phyloP scores from a whole-genome alignment of 2,888 invertebrate genomes.

The Spisula solida region DNA sequence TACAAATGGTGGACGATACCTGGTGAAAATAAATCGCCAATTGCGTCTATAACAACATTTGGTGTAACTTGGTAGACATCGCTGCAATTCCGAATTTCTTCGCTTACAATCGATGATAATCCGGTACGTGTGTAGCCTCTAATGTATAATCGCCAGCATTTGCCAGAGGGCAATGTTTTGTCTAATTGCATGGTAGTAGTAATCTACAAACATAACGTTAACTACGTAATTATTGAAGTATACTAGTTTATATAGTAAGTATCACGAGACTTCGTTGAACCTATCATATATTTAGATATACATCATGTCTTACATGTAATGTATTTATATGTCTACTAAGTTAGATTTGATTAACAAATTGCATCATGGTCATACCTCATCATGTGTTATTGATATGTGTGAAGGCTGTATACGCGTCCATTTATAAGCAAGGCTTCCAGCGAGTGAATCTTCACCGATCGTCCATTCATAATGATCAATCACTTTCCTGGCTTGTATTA shows the following conservation, averaged over 20 bases:
- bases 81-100: conserved; percentile 54
- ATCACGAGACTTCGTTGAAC: too few relatives aligned
- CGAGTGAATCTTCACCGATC: conserved; percentile 60
- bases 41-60: conserved; percentile 52
- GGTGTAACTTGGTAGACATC: conserved; percentile 51
- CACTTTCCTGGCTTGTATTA: conserved; percentile 40
- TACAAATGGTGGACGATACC: too few relatives aligned
- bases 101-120: conserved; percentile 34
- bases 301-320: too few relatives aligned
- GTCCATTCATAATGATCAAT: conserved; percentile 74
- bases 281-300: too few relatives aligned
- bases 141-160: conserved; percentile 52
- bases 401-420: conserved; percentile 47
- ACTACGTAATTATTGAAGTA: too few relatives aligned
- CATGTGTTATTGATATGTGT: background rate
- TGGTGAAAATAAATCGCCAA: conserved; percentile 28
- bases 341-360: too few relatives aligned
- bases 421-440: conserved; percentile 50
- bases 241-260: too few relatives aligned
- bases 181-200: conserved; percentile 22
- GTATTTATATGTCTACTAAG: too few relatives aligned
- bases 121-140: conserved; percentile 55
- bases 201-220: conserved; percentile 34
- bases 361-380: background rate
- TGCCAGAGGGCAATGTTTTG: conserved; percentile 36